Base-by-base conservation (phyloP, 1,140 invertebrate genomes). In the Capitella teleta region DNA sequence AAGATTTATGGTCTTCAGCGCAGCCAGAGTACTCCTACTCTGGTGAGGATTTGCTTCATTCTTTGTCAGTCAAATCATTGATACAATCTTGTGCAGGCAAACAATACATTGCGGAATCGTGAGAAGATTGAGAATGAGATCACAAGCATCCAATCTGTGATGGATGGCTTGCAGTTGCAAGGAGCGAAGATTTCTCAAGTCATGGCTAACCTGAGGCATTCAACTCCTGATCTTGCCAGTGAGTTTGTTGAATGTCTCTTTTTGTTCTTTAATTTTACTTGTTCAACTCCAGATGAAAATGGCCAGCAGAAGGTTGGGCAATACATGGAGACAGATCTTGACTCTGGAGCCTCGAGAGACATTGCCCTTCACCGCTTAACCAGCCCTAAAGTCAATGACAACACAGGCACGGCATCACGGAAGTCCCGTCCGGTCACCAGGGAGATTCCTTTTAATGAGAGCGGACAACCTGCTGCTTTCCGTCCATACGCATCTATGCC, bases 311-410 rank as follows among this genome's bases (percentile, higher is more conserved):
- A 78, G 30, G 56, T 61, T 6, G 63, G 53, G 32, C 73, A 80
- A 10, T 92, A 89, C 83, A 73, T 85, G n/a, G 87, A 92, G 70
- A 92, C 87, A 1, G 88, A 93, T 72, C 64, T 93, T 26, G 88
- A 92, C 64, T 81, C 83, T 0, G 81, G 83, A 50, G 75, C 79
- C 47, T 82, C 79, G 0, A 55, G 63, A 43, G 70, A 74, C 48
- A 48, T 72, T 28, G 52, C 56, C 2, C 23, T n/a, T n/a, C n/a
- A n/a, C n/a, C n/a, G n/a, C n/a, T n/a, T n/a, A n/a, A n/a, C n/a
- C n/a, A n/a, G n/a, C n/a, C n/a, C n/a, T n/a, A n/a, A n/a, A n/a
- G n/a, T n/a, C n/a, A n/a, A n/a, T n/a, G n/a, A n/a, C n/a, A n/a
- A n/a, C n/a, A n/a, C n/a, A n/a, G n/a, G n/a, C n/a, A n/a, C n/a